phyloP scores from a whole-genome alignment of 2,797 vertebrate genomes.

The Clamator glandarius region DNA sequence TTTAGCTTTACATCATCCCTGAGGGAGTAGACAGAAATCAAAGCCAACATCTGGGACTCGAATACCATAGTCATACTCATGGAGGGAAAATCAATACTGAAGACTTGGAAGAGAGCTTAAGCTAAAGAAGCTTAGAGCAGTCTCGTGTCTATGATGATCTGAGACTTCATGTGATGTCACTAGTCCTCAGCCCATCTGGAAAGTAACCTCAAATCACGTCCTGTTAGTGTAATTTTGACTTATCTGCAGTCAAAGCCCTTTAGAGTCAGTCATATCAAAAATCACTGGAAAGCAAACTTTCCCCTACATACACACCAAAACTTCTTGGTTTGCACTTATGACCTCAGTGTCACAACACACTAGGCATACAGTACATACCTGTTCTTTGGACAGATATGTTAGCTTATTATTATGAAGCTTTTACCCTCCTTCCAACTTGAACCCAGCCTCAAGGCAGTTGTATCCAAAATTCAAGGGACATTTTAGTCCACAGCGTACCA shows the following conservation, averaged over 20 bases:
- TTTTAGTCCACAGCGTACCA: neutral
- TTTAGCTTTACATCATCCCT: neutral
- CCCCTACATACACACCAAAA: neutral
- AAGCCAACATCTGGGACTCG: neutral
- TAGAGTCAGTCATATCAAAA: neutral
- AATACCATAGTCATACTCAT: neutral
- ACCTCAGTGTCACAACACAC: conserved; percentile 6
- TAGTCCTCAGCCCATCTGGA: neutral
- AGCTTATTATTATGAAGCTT: neutral
- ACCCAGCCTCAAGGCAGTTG: neutral
- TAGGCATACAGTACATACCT: neutral
- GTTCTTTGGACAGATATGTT: conserved; percentile 20
- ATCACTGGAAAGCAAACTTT: conserved; percentile 1
- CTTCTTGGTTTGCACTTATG: neutral
- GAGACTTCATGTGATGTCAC: neutral
- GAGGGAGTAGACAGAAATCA: neutral
- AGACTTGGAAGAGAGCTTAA: neutral
- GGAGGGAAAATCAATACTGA: neutral
- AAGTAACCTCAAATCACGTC: neutral
- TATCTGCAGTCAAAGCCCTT: neutral
- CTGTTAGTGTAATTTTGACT: neutral
- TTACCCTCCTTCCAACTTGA: neutral
- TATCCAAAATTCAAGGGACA: conserved; percentile 6
- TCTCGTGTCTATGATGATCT: neutral
- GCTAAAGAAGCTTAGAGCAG: neutral